Evolutionary conservation across 1,140 invertebrate genomes (phyloP).

Genomic region (Drosophila rhopaloa): DNA sequence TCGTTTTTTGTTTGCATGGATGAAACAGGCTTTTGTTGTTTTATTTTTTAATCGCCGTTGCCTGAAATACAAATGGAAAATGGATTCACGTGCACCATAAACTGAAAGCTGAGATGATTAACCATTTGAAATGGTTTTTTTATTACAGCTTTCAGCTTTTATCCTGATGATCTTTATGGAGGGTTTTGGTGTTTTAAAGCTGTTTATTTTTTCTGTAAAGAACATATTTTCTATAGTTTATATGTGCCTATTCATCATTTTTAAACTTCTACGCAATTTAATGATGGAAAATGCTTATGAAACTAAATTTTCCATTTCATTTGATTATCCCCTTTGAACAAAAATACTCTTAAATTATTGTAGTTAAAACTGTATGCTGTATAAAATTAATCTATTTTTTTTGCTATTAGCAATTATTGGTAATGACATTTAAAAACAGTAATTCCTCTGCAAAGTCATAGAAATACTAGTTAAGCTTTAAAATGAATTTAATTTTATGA

Average conservation of each 20-base stretch:
- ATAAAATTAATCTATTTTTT: too few relatives aligned
- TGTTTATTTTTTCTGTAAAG: neutral
- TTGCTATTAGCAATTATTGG: too few relatives aligned
- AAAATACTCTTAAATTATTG: too few relatives aligned
- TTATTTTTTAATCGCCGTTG: constrained; percentile 5
- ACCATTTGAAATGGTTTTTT: constrained; percentile 10
- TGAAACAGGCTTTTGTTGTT: constrained; percentile 1
- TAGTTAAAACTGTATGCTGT: too few relatives aligned
- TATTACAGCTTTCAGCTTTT: neutral
- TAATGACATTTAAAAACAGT: neutral
- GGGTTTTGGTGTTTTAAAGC: neutral
- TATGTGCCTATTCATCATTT: too few relatives aligned
- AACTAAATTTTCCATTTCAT: too few relatives aligned
- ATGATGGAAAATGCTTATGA: too few relatives aligned
- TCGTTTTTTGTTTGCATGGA: neutral
- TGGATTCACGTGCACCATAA: constrained; percentile 6
- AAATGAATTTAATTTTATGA: neutral
- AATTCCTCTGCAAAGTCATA: neutral
- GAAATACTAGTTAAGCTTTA: neutral
- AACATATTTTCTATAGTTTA: neutral
- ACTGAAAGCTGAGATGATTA: neutral
- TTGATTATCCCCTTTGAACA: too few relatives aligned
- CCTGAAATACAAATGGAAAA: neutral
- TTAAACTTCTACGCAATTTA: too few relatives aligned
- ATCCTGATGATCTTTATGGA: neutral